These are phyloP conservation scores for Clangula hyemalis DNA, from an alignment of 2,797 vertebrate genomes.

Conservation along the genomic window DNA sequence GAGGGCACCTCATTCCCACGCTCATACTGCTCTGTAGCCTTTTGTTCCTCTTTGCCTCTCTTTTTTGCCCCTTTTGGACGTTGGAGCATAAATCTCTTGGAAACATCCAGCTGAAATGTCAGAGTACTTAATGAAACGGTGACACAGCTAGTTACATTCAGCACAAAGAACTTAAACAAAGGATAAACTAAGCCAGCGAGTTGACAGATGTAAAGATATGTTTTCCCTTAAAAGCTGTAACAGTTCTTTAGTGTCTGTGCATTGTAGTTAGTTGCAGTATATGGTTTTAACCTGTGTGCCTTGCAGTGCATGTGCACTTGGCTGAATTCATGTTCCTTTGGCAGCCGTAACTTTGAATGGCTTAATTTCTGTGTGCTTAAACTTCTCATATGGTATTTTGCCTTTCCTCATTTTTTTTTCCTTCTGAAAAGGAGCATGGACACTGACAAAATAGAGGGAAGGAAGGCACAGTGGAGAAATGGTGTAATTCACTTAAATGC, in stretches of 20 bases:
- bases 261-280: background rate
- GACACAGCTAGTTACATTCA: background rate
- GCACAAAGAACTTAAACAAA: background rate
- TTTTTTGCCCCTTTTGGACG: background rate
- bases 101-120: slow-evolving; percentile 3
- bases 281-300: background rate
- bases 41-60: slow-evolving; percentile 23
- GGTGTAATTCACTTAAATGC: background rate
- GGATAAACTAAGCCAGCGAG: background rate
- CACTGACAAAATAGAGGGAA: background rate
- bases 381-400: background rate
- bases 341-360: background rate
- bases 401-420: background rate
- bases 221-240: background rate
- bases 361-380: background rate
- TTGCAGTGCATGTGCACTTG: background rate
- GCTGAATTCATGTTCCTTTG: background rate
- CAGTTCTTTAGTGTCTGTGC: background rate
- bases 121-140: background rate
- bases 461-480: background rate
- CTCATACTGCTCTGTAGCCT: background rate
- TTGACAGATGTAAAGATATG: background rate
- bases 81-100: slow-evolving; percentile 21
- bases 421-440: background rate
- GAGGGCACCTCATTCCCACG: slow-evolving; percentile 5